Evolutionary conservation across 2,797 vertebrate species (phyloP), one percentile per base, ranked within the genome.

Genomic region (Catamblyrhynchus diadema): DNA sequence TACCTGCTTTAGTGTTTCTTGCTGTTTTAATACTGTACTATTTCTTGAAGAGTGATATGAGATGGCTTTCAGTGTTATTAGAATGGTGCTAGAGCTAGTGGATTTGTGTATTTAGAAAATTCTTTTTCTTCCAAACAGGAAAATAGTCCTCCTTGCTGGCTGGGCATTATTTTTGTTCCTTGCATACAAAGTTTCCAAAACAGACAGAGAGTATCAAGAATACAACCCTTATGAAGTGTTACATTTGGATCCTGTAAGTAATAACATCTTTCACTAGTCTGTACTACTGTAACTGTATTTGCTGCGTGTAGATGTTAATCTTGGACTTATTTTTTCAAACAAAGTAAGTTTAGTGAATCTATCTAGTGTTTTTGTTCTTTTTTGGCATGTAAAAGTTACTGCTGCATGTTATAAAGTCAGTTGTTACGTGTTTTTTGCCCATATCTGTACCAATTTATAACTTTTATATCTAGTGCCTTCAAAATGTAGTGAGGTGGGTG

Each of bases 161-260:
- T 99, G 99, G 99, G 98, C 98, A 54, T 98, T 99, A 90, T 99
- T 99, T 97, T 96, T 99, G 97, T 98, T 99, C 94, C 98, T 99
- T 97, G 98, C 98, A 35, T 99, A 99, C 97, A 99, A 99, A 97
- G 99, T 99, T 98, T 99, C 99, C 93, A 99, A 99, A 98, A 98
- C 99, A 81, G 99, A 99, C 97, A 96, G 99, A 96, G 99, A 99
- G 94, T 99, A 99, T 98, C 99, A 99, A 97, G 99, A 99, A 95
- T 99, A 99, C 96, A 99, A 99, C 97, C 99, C 99, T 33, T 99
- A 99, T 83, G 99, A 99, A 98, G 99, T 99, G 88, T 98, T 99
- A 96, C 98, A 98, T 97, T 97, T 99, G 97, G 99, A 99, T 97
- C 98, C 98, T 93, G 99, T 99, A 98, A 99, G 98, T 98, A 97